Conservation (phyloP, 2,797 vertebrate species). For the Enteromius paludinosus region DNA sequence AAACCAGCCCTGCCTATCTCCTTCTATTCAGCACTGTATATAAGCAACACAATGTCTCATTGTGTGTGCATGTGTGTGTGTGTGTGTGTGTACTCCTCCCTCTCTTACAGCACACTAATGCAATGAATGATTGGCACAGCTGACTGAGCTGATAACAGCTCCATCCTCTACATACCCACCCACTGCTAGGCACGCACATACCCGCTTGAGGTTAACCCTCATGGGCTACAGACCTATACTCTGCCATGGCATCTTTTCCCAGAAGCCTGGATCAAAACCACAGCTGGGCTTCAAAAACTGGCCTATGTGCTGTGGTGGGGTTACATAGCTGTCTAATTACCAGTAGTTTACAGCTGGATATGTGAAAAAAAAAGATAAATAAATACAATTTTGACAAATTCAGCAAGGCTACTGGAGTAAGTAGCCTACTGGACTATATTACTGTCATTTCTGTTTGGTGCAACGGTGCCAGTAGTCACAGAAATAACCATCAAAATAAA, state of each 20-base stretch:
- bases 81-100: slow-evolving; percentile 32
- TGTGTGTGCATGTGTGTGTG: slow-evolving; percentile 38
- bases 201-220: slow-evolving; percentile 26
- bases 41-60: slow-evolving; percentile 51
- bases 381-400: too few species aligned
- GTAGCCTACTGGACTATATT: not conserved
- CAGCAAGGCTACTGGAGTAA: not conserved
- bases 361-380: too few species aligned
- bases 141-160: slow-evolving; percentile 53
- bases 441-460: not conserved
- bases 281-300: slow-evolving; percentile 12
- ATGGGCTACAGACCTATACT: not conserved
- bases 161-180: slow-evolving; percentile 46
- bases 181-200: slow-evolving; percentile 46
- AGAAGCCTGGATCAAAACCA: slow-evolving; percentile 25
- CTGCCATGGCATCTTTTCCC: slow-evolving; percentile 24
- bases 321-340: slow-evolving; percentile 25
- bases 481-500: not conserved
- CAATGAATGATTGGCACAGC: slow-evolving; percentile 56
- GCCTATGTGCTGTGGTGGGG: not conserved
- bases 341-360: slow-evolving; percentile 8
- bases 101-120: slow-evolving; percentile 30
- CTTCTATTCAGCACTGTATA: slow-evolving; percentile 51
- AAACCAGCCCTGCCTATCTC: slow-evolving; percentile 50
- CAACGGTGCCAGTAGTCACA: not conserved